Evolutionary conservation across 2,888 invertebrate genomes (phyloP).

Genomic region (Sarcophaga subvicina): DNA sequence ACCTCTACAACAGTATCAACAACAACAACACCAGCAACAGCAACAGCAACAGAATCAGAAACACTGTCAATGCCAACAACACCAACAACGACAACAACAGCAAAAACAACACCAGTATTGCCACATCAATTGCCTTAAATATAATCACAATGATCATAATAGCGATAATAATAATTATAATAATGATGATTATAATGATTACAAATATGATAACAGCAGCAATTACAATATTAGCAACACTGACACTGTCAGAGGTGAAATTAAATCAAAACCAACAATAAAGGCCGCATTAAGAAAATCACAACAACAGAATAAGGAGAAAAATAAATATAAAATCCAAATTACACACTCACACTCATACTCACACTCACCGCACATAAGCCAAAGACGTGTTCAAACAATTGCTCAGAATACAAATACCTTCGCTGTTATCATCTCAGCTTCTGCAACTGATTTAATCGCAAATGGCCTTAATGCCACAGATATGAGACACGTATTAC

Average conservation of each 20-base stretch:
- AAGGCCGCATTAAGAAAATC: constrained; percentile 22
- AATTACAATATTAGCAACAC: background rate
- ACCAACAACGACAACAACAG: constrained; percentile 21
- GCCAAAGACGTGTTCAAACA: constrained; percentile 46
- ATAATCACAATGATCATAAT: constrained; percentile 47
- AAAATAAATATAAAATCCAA: constrained; percentile 51
- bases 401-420: constrained; percentile 41
- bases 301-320: background rate
- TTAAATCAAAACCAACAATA: constrained; percentile 19
- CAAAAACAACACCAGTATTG: constrained; percentile 31
- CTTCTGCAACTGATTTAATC: background rate
- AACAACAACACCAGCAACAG: constrained; percentile 21
- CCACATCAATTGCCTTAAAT: constrained; percentile 50
- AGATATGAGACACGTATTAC: constrained; percentile 53
- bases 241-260: background rate
- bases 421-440: too few relatives aligned
- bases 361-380: constrained; percentile 6
- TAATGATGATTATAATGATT: constrained; percentile 2
- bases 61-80: constrained; percentile 12
- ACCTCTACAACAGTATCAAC: constrained; percentile 12
- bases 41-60: constrained; percentile 28
- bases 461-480: constrained; percentile 31
- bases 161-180: constrained; percentile 37
- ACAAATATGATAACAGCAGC: background rate
- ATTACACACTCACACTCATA: constrained; percentile 7